phyloP scores from a whole-genome alignment of 2,888 invertebrate genomes.

The Drosophila heteroneura region DNA sequence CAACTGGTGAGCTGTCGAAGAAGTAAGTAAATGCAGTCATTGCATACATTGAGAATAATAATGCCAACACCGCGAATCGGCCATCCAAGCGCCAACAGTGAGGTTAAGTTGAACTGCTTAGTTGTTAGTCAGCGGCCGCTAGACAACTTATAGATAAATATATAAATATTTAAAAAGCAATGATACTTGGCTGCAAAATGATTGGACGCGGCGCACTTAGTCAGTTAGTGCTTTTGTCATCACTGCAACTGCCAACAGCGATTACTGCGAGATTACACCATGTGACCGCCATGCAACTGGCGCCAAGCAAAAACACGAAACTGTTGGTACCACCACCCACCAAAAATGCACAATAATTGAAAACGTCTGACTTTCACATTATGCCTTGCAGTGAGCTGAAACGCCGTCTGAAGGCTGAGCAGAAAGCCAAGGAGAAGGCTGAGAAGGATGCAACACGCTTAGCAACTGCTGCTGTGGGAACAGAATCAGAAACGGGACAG shows the following conservation, averaged over 20 bases:
- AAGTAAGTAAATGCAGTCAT: conserved; percentile 78
- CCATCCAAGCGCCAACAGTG: conserved; percentile 39
- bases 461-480: conserved; percentile 81
- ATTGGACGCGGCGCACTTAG: conserved; percentile 38
- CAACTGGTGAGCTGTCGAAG: conserved; percentile 82
- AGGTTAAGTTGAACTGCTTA: conserved; percentile 52
- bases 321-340: conserved; percentile 63
- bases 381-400: conserved; percentile 93
- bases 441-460: conserved; percentile 88
- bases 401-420: conserved; percentile 95
- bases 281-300: conserved; percentile 46
- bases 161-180: not conserved
- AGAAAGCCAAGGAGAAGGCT: conserved; percentile 96
- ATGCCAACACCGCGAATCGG: conserved; percentile 11
- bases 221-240: conserved; percentile 26
- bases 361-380: conserved; percentile 10
- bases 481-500: conserved; percentile 82
- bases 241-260: conserved; percentile 1
- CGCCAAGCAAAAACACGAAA: conserved; percentile 81
- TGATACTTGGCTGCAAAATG: conserved; percentile 18
- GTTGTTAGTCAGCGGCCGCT: conserved; percentile 22
- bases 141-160: conserved; percentile 9
- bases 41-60: not conserved
- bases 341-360: not conserved
- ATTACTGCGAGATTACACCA: conserved; percentile 37